phyloP scores from a whole-genome alignment of 2,888 invertebrate genomes.

The Salticus scenicus region DNA sequence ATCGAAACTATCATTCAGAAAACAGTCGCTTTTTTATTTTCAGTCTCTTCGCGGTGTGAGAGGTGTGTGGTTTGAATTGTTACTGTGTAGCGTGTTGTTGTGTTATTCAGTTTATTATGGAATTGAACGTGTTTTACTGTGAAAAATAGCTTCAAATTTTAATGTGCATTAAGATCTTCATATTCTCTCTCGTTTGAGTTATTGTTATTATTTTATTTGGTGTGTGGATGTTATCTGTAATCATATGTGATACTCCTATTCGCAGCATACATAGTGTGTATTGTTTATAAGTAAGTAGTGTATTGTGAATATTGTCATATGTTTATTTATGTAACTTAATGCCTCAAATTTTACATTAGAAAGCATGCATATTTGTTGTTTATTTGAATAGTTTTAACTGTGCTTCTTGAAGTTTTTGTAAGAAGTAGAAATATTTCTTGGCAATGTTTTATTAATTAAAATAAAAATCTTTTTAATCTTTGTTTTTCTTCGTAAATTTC shows the following conservation, averaged over 20 bases:
- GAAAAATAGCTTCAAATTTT: not conserved
- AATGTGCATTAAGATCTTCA: no score
- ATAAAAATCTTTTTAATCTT: no score
- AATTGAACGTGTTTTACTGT: not conserved
- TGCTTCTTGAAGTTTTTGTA: no score
- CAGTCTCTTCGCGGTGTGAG: conserved; percentile 4
- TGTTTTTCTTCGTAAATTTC: no score
- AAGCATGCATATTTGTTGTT: no score
- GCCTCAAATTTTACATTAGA: not conserved
- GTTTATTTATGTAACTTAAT: not conserved
- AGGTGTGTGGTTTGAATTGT: not conserved
- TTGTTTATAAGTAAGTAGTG: not conserved
- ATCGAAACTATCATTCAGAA: conserved; percentile 21
- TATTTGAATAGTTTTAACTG: no score
- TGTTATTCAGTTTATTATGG: not conserved
- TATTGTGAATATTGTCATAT: no score
- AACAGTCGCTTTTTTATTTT: not conserved
- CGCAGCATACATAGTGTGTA: not conserved
- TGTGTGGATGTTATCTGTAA: not conserved
- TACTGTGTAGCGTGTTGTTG: not conserved
- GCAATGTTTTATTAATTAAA: no score
- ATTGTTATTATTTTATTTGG: not conserved
- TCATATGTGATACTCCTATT: conserved; percentile 7
- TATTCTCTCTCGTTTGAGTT: not conserved
- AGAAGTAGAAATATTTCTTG: no score